Conservation (phyloP, 2,113 vertebrate genomes). For the Vulpes ferrilata region DNA sequence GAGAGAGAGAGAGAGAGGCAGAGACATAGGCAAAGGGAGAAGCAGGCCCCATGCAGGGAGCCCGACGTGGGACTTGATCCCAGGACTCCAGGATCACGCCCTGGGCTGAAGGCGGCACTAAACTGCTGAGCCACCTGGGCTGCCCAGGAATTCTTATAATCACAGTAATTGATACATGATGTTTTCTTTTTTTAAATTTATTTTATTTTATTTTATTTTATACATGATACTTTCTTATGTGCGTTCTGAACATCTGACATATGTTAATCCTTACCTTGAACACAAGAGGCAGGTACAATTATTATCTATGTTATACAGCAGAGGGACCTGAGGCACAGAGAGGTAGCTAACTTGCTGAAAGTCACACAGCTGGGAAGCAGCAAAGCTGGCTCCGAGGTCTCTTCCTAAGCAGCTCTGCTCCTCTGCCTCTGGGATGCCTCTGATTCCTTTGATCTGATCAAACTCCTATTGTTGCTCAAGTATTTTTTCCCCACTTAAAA, state of each 20-base stretch:
- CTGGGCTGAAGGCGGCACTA: too few species aligned
- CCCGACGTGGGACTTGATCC: too few species aligned
- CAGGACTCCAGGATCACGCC: too few species aligned
- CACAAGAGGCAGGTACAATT: not conserved
- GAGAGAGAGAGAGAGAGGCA: too few species aligned
- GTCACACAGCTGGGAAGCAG: not conserved
- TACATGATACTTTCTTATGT: too few species aligned
- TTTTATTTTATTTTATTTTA: not conserved
- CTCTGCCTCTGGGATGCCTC: not conserved
- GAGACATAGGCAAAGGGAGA: too few species aligned
- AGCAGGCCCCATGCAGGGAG: too few species aligned
- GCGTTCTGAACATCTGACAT: not conserved
- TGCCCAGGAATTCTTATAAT: not conserved
- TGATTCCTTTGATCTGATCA: not conserved
- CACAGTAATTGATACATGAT: not conserved
- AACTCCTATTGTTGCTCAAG: not conserved
- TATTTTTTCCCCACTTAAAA: not conserved
- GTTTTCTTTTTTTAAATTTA: too few species aligned
- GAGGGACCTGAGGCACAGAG: not conserved
- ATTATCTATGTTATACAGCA: accelerated
- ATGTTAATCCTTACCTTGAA: not conserved
- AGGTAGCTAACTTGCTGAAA: not conserved
- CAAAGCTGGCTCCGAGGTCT: not conserved
- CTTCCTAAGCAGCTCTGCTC: not conserved
- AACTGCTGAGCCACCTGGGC: too few species aligned